phyloP scores from a whole-genome alignment of 2,888 invertebrate species.

The Hyles lineata region DNA sequence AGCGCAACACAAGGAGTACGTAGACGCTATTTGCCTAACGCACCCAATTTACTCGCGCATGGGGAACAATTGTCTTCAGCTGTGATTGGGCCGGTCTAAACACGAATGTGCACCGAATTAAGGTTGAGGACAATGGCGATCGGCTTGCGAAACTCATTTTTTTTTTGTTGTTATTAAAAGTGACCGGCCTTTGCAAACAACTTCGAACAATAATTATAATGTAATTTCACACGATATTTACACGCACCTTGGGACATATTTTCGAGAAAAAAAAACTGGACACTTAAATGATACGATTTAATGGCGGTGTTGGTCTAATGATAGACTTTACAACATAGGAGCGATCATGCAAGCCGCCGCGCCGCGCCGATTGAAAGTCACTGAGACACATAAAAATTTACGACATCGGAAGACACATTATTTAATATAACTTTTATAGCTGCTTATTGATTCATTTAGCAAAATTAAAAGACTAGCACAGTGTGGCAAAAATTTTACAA shows the following conservation, averaged over 20 bases:
- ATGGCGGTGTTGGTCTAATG: constrained; percentile 24
- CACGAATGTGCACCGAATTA: constrained; percentile 54
- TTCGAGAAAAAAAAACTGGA: constrained; percentile 7
- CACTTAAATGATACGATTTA: background rate
- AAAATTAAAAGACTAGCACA: too few species aligned
- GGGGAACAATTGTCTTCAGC: constrained; percentile 46
- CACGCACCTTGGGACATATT: constrained; percentile 46
- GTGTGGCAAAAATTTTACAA: too few species aligned
- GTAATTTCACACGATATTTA: constrained; percentile 54
- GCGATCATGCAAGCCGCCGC: too few species aligned
- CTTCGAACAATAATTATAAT: constrained; percentile 58
- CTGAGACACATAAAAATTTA: background rate
- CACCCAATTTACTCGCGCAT: constrained; percentile 48
- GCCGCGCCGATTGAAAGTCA: too few species aligned
- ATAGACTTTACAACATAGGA: too few species aligned
- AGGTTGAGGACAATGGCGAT: constrained; percentile 62
- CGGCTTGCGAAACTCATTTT: constrained; percentile 51
- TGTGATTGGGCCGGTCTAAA: constrained; percentile 39
- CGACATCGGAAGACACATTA: too few species aligned
- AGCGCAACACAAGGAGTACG: constrained; percentile 38
- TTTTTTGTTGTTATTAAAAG: constrained; percentile 54
- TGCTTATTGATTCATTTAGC: too few species aligned
- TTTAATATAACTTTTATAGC: too few species aligned
- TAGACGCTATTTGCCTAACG: constrained; percentile 47
- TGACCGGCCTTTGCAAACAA: constrained; percentile 51